A percentile compares a stretch with the other conserved stretches of the same genome.
phyloP scores from a whole-genome alignment of 2,888 invertebrate species.

The Drosophila mimica region DNA sequence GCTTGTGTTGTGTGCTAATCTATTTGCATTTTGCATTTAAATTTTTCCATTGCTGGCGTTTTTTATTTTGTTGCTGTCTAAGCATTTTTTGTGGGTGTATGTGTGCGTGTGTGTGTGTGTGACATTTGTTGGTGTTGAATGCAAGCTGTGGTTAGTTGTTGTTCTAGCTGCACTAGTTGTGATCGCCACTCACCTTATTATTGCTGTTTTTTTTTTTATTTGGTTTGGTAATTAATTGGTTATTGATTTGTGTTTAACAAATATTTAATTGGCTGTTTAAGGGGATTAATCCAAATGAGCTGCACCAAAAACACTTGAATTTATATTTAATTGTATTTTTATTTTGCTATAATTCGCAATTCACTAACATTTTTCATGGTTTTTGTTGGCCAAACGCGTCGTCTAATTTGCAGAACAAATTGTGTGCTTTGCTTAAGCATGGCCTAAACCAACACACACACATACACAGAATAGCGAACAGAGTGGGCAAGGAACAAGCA shows the following conservation, averaged over 20 bases:
- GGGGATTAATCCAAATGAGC: neutral
- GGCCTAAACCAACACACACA: conserved; percentile 9
- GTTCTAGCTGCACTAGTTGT: conserved; percentile 36
- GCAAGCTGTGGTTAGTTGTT: conserved; percentile 36
- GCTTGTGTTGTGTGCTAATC: conserved; percentile 59
- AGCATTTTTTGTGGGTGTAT: conserved; percentile 52
- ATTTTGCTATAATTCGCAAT: conserved; percentile 1
- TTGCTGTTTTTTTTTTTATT: conserved; percentile 14
- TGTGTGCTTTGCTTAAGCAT: conserved; percentile 20
- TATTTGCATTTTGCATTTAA: conserved; percentile 72
- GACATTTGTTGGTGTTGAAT: conserved; percentile 36
- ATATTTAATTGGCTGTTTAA: neutral
- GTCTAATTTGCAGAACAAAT: conserved; percentile 49
- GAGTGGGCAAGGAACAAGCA: neutral
- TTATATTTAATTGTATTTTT: neutral
- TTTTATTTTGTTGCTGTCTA: conserved; percentile 39
- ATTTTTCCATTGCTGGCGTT: conserved; percentile 26
- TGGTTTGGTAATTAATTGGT: neutral
- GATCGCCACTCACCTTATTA: conserved; percentile 48
- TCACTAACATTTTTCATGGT: neutral
- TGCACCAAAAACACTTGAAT: conserved; percentile 4
- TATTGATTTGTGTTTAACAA: conserved; percentile 2
- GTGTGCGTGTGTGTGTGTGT: conserved; percentile 31
- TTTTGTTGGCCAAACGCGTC: conserved; percentile 2
- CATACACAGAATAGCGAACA: neutral